Percentiles rank a stretch among this genome's conserved stretches.
phyloP scores from a whole-genome alignment of 1,140 invertebrate species.

The Lithobius niger region DNA sequence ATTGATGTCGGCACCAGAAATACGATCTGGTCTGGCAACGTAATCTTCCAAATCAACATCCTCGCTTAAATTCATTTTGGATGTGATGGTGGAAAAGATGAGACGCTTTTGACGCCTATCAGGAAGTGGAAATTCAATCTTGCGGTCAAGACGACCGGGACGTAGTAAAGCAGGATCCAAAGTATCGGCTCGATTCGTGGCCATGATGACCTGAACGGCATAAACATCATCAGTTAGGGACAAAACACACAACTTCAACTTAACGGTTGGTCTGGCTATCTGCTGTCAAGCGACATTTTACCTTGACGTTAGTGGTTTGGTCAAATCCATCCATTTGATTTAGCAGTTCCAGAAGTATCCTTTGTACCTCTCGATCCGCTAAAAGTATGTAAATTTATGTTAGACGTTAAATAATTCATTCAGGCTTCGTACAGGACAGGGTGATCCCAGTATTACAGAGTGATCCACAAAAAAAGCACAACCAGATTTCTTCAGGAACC shows the following conservation, averaged over 20 bases:
- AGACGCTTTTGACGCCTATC: slow-evolving; percentile 95
- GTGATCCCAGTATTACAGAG: too few species aligned
- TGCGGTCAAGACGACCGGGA: slow-evolving; percentile 93
- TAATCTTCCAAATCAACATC: slow-evolving; percentile 99
- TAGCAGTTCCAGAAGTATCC: slow-evolving; percentile 90
- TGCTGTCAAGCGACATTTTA: too few species aligned
- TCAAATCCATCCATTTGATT: slow-evolving; percentile 99
- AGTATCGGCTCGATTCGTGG: slow-evolving; percentile 96
- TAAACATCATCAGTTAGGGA: background rate
- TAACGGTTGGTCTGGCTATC: too few species aligned
- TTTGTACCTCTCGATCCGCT: slow-evolving; percentile 96
- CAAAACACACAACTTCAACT: slow-evolving; percentile 6
- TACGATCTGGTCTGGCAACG: slow-evolving; percentile 93
- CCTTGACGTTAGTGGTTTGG: slow-evolving; percentile 98
- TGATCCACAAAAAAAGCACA: too few species aligned
- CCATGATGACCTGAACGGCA: slow-evolving; percentile 93
- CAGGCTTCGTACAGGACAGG: too few species aligned
- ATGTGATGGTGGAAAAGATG: slow-evolving; percentile 94
- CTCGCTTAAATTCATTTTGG: slow-evolving; percentile 99
- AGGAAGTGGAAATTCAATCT: slow-evolving; percentile 97
- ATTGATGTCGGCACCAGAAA: slow-evolving; percentile 98
- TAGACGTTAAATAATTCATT: too few species aligned
- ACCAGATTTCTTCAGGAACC: too few species aligned
- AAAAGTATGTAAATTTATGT: too few species aligned
- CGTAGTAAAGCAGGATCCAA: slow-evolving; percentile 92